A percentile compares a stretch with the other conserved stretches of the same genome.
Conservation (phyloP, 2,797 vertebrate genomes). For the Lophius americanus region DNA sequence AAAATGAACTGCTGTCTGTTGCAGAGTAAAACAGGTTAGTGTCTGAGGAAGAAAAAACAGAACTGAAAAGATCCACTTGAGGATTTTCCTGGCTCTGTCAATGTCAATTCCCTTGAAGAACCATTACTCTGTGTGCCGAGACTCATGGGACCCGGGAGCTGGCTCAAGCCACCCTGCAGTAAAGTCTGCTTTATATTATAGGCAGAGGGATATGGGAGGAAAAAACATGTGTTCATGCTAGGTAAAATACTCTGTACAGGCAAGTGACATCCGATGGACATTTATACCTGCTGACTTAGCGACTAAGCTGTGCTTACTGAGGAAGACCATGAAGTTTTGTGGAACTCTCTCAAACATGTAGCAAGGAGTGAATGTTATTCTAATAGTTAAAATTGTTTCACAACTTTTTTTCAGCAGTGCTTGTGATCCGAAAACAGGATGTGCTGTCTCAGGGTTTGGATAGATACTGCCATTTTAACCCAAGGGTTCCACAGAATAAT, state of each 20-base stretch:
- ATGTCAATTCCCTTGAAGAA: constrained; percentile 80
- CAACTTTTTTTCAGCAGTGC: constrained; percentile 42
- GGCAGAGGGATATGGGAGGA: constrained; percentile 65
- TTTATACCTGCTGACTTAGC: constrained; percentile 78
- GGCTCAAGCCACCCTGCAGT: constrained; percentile 72
- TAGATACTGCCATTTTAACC: constrained; percentile 75
- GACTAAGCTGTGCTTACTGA: constrained; percentile 60
- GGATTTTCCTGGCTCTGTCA: constrained; percentile 86
- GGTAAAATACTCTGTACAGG: constrained; percentile 73
- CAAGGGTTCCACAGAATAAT: constrained; percentile 68
- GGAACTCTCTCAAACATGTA: constrained; percentile 67
- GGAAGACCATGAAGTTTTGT: constrained; percentile 61
- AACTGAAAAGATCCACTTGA: constrained; percentile 84
- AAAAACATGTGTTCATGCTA: constrained; percentile 61
- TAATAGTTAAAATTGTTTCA: constrained; percentile 60
- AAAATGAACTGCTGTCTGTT: constrained; percentile 74
- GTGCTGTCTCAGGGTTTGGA: constrained; percentile 76
- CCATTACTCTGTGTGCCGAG: constrained; percentile 74
- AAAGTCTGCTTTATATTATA: constrained; percentile 83
- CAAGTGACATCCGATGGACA: constrained; percentile 77
- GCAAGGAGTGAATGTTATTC: constrained; percentile 68
- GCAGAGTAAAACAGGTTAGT: constrained; percentile 81
- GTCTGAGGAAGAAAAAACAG: constrained; percentile 71
- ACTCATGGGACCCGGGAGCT: constrained; percentile 77
- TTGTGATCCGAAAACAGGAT: constrained; percentile 69